Conservation (phyloP, 1,140 invertebrate genomes). For the Triops cancriformis region DNA sequence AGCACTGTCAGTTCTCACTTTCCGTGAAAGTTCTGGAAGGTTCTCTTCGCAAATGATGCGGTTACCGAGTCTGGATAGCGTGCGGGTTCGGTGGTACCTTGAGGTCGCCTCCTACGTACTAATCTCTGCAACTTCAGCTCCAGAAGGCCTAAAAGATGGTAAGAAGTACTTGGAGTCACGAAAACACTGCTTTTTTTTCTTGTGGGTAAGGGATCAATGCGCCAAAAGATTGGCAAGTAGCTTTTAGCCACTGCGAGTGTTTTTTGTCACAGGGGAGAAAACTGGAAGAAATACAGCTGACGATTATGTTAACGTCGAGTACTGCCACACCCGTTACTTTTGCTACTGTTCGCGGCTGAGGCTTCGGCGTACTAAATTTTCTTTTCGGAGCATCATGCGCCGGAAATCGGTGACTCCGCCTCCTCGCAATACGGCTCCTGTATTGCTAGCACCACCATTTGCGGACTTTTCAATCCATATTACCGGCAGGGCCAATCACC, state of each 20-base stretch:
- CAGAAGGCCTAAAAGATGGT: too few relatives aligned
- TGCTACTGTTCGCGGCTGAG: background rate
- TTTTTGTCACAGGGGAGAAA: background rate
- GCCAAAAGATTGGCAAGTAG: background rate
- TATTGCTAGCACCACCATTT: background rate
- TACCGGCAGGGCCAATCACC: background rate
- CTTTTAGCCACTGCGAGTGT: background rate
- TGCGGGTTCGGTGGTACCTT: too few relatives aligned
- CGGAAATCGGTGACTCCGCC: background rate
- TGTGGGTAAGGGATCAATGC: background rate
- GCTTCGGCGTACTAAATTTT: slow-evolving; percentile 5
- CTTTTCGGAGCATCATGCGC: background rate
- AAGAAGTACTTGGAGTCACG: too few relatives aligned
- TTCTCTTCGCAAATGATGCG: too few relatives aligned
- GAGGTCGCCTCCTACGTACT: too few relatives aligned
- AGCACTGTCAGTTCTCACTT: too few relatives aligned
- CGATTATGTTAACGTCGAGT: background rate
- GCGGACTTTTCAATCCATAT: slow-evolving; percentile 10
- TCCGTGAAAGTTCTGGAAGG: too few relatives aligned
- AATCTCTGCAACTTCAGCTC: too few relatives aligned
- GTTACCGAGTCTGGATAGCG: too few relatives aligned
- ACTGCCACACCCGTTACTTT: slow-evolving; percentile 4
- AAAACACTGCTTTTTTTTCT: too few relatives aligned
- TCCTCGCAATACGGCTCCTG: background rate
- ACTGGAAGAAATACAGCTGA: background rate